Conservation (phyloP, 2,113 vertebrate genomes). For the Pagrus major region DNA sequence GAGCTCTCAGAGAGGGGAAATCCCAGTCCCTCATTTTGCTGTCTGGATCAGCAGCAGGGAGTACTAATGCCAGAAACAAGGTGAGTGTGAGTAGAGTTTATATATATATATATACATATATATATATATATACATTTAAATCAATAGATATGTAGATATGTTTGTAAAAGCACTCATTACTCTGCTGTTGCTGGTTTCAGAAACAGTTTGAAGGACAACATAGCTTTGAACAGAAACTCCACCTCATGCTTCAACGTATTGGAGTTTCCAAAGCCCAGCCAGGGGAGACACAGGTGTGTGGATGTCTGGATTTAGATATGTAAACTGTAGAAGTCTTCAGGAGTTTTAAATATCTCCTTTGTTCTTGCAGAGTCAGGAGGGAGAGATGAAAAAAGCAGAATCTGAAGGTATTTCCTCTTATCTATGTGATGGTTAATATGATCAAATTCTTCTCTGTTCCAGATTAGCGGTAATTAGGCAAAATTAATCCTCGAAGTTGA, state of each 20-base stretch:
- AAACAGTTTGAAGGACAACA: slow-evolving; percentile 88
- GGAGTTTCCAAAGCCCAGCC: slow-evolving; percentile 88
- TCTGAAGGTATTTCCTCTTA: slow-evolving; percentile 87
- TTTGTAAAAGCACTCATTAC: background rate
- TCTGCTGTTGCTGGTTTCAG: slow-evolving; percentile 77
- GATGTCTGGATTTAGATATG: slow-evolving; percentile 9
- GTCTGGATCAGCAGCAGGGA: slow-evolving; percentile 86
- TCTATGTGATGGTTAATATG: slow-evolving; percentile 25
- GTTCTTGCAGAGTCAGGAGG: slow-evolving; percentile 88
- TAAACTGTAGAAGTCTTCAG: background rate
- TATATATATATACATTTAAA: background rate
- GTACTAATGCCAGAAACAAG: slow-evolving; percentile 80
- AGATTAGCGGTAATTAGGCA: slow-evolving; percentile 25
- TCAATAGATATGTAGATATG: background rate
- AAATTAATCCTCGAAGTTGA: slow-evolving; percentile 34
- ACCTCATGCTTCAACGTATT: slow-evolving; percentile 93
- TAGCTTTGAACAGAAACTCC: slow-evolving; percentile 92
- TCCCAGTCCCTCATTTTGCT: slow-evolving; percentile 94
- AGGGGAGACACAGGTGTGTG: slow-evolving; percentile 87
- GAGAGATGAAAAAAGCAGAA: slow-evolving; percentile 93
- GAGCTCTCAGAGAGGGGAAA: slow-evolving; percentile 91
- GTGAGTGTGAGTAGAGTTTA: slow-evolving; percentile 69
- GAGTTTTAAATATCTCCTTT: slow-evolving; percentile 24
- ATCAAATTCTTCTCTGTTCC: slow-evolving; percentile 14
- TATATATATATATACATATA: no score